Base-by-base conservation (phyloP, 2,888 invertebrate genomes). In the Sinodicranocentrus sp. region DNA sequence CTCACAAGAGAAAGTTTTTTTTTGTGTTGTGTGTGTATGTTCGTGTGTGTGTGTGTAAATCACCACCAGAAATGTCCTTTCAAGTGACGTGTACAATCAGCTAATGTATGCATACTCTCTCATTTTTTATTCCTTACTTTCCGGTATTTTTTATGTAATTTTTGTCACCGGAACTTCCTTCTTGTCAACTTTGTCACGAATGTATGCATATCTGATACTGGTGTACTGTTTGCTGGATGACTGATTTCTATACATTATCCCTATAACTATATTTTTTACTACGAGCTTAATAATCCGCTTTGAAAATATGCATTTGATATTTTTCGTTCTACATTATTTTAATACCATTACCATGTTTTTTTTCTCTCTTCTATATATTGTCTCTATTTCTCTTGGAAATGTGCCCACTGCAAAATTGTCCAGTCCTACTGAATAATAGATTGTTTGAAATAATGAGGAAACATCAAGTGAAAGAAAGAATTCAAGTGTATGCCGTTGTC, bases 351-450 rank as follows among this genome's bases (percentile, higher is more conserved):
- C n/a, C n/a, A n/a, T n/a, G n/a, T n/a, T n/a, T n/a, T n/a, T n/a
- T n/a, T n/a, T n/a, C n/a, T n/a, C n/a, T n/a, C n/a, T n/a, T n/a
- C n/a, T n/a, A n/a, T n/a, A n/a, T n/a, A n/a, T 48, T 52, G 19
- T 52, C 5, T 65, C 17, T 23, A 68, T 70, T 70, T 57, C 23
- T 71, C 63, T 59, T 79, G 57, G 75, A 86, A 85, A 86, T 86
- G 85, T 85, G 86, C 85, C 86, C 86, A 86, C 82, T 86, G 85
- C 86, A 83, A 82, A 78, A 72, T 33, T n/a, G n/a, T 33, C 33
- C 33, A 33, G 33, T 6, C 33, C 3, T 10, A 33, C 10, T 6
- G 33, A 33, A 33, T 6, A 33, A 33, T 33, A 33, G 3, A 33
- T 33, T 33, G 10, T 33, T 33, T 6, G 3, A 33, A 6, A 33